Percentiles rank a stretch among this genome's conserved stretches.
Conservation (phyloP, 1,140 invertebrate genomes). For the Dermatophagoides farinae region DNA sequence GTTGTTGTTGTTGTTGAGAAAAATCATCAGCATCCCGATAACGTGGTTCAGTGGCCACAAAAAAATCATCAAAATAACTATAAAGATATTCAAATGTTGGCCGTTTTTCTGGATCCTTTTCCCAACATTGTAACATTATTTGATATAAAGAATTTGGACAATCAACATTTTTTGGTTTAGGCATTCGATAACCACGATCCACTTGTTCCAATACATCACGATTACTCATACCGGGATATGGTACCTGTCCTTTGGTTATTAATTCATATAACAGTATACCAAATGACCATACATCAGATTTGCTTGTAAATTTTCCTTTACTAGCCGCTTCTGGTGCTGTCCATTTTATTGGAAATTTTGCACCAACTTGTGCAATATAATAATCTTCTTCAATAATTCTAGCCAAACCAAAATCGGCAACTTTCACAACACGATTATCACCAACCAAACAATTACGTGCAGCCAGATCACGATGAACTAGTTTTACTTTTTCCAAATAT, state of each 20-base stretch:
- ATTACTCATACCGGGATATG: conserved; percentile 92
- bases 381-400: conserved; percentile 94
- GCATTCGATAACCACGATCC: conserved; percentile 97
- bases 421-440: conserved; percentile 69
- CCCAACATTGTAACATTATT: conserved; percentile 80
- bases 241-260: conserved; percentile 89
- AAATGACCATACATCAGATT: conserved; percentile 98
- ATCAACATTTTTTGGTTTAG: conserved; percentile 43
- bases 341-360: conserved; percentile 91
- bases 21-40: conserved; percentile 53
- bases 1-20: too few species aligned
- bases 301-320: conserved; percentile 97
- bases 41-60: conserved; percentile 73
- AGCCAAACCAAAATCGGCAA: conserved; percentile 89
- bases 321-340: conserved; percentile 93
- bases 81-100: conserved; percentile 96
- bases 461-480: conserved; percentile 86
- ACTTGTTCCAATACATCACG: conserved; percentile 96
- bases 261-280: conserved; percentile 95
- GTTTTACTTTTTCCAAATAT: conserved; percentile 94
- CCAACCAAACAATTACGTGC: conserved; percentile 73
- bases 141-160: conserved; percentile 78
- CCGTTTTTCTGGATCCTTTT: conserved; percentile 65
- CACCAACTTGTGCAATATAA: conserved; percentile 92
- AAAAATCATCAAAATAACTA: conserved; percentile 90